Conservation (phyloP, 92 coral and sea anemone genomes). For the Nematostella vectensis region DNA sequence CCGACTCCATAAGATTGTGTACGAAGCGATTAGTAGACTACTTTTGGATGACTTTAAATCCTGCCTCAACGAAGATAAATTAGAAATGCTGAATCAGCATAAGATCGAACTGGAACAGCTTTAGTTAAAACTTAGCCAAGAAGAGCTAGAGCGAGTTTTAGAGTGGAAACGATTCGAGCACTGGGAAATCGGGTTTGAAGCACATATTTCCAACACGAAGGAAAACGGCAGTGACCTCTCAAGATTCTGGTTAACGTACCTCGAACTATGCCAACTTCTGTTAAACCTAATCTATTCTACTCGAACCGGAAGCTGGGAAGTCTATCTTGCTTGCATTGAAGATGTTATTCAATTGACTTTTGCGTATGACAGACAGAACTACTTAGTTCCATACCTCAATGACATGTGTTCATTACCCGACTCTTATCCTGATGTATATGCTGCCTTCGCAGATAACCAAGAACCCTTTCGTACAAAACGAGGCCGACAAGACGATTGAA, state of each 20-base stretch:
- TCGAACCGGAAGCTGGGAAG: conserved; percentile 44
- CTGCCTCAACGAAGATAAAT: conserved; percentile 17
- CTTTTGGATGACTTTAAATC: conserved; percentile 35
- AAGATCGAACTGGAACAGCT: conserved; percentile 22
- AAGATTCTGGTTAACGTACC: conserved; percentile 48
- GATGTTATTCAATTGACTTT: conserved; percentile 59
- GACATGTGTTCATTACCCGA: conserved; percentile 35
- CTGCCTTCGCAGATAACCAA: conserved; percentile 42
- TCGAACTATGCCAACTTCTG: conserved; percentile 34
- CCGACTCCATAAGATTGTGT: conserved; percentile 46
- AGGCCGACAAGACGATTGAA: conserved; percentile 68
- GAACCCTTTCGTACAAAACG: conserved; percentile 58
- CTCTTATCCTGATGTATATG: conserved; percentile 38
- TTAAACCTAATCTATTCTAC: conserved; percentile 45
- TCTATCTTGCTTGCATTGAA: conserved; percentile 53
- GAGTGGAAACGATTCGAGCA: conserved; percentile 13
- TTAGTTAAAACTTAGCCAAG: conserved; percentile 22
- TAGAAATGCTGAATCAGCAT: conserved; percentile 10
- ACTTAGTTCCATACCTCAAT: conserved; percentile 34
- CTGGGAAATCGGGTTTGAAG: conserved; percentile 21
- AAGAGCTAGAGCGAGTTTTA: conserved; percentile 36
- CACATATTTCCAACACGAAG: conserved; percentile 27
- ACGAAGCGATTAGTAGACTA: conserved; percentile 42
- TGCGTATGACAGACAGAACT: conserved; percentile 62
- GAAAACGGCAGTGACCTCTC: conserved; percentile 38